Evolutionary conservation across 2,797 vertebrate genomes (phyloP), one percentile per base, ranked within the genome.

Genomic region (Dromococcyx pavoninus): DNA sequence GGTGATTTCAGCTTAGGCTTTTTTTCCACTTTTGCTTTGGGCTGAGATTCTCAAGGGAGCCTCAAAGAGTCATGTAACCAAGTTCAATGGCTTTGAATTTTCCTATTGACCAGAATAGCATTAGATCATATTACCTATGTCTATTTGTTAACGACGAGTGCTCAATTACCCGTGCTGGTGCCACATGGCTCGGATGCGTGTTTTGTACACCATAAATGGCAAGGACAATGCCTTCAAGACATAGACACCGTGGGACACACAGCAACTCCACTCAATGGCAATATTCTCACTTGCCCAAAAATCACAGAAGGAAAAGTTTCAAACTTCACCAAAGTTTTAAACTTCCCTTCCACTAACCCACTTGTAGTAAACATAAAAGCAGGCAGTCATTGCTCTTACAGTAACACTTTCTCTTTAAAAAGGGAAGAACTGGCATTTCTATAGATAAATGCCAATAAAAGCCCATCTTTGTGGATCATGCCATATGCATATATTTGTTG

Each of bases 51-150:
- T 91, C 88, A 35, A 91, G 86, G 86, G 95, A 96, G 83, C 77
- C 64, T 91, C 1, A 0, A 86, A 86, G 88, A 94, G 43, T 95
- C 94, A 73, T 27, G 27, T 93, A 94, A 95, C 88, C 62, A 72
- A 86, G 67, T 86, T 76, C 83, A 94, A 90, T 1, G 0, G 64
- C 86, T 95, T 50, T 61, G 77, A 91, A 94, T 94, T 92, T 88
- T 97, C 94, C 96, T 84, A 86, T 78, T 86, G 93, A 96, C 95
- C 66, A 94, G 95, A 96, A 96, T 96, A 96, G 94, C 91, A 82
- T 57, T 78, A 91, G 94, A 93, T 96, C 93, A 60, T 30, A 13
- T 96, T 96, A 96, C 95, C 51, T 93, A 15, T 3, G 53, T 32
- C 93, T 94, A 4, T 78, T 94, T 88, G 94, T 90, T 93, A 95